phyloP scores from a whole-genome alignment of 2,113 vertebrate genomes.

The Apteryx owenii region DNA sequence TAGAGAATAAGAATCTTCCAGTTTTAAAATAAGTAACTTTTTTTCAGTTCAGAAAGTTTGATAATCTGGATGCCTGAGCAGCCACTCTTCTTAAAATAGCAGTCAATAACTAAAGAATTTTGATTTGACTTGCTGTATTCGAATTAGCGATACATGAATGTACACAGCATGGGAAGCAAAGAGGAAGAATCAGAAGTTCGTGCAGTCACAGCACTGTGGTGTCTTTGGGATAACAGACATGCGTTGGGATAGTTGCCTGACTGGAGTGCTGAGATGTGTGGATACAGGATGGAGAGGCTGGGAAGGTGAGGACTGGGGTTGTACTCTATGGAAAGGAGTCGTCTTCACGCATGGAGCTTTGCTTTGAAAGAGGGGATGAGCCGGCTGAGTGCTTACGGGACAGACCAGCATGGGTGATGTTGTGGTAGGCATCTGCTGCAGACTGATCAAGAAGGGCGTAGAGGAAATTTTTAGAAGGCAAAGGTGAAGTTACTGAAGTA shows the following conservation, averaged over 20 bases:
- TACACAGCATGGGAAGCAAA: background rate
- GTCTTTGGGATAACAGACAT: background rate
- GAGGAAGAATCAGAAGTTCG: background rate
- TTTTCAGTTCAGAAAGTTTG: background rate
- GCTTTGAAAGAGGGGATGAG: background rate
- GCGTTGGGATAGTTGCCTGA: background rate
- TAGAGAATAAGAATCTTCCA: background rate
- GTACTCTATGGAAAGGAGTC: background rate
- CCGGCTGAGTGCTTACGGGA: background rate
- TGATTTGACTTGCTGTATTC: background rate
- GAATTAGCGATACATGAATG: background rate
- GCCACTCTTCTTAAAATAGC: conserved; percentile 22
- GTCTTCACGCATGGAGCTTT: background rate
- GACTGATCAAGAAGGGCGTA: background rate
- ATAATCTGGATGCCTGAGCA: background rate
- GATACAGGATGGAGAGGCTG: background rate
- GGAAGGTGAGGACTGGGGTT: accelerated
- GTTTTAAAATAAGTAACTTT: background rate
- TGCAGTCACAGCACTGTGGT: background rate
- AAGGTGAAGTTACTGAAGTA: too few species aligned
- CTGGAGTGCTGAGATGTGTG: background rate
- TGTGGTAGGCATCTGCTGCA: background rate
- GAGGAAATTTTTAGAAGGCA: background rate
- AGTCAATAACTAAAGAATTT: background rate
- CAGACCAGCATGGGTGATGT: too few species aligned